These are phyloP conservation scores for Thinocorus orbignyianus DNA, from an alignment of 2,113 vertebrate genomes.

Conservation along the genomic window DNA sequence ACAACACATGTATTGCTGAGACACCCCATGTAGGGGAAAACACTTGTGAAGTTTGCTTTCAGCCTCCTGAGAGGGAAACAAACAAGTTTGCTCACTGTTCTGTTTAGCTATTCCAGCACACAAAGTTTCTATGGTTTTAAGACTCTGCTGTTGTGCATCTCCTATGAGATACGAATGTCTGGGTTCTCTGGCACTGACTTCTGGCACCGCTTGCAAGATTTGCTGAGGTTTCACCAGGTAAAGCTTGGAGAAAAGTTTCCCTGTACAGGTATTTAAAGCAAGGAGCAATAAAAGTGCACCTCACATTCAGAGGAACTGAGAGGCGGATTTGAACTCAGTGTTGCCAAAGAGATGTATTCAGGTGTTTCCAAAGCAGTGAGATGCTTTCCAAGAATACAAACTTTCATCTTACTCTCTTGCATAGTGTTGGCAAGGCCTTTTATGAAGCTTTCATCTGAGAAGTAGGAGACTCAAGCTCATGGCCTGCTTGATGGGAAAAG, in stretches of 20 bases:
- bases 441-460: background rate
- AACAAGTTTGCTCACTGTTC: constrained; percentile 29
- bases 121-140: constrained; percentile 5
- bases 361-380: background rate
- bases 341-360: background rate
- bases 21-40: background rate
- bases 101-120: constrained; percentile 36
- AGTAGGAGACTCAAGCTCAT: background rate
- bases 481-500: background rate
- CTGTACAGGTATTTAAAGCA: background rate
- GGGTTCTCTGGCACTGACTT: background rate
- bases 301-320: background rate
- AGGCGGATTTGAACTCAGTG: background rate
- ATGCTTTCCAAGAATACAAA: background rate
- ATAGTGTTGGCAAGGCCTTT: background rate
- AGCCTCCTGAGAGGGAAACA: constrained; percentile 42
- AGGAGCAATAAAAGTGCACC: background rate
- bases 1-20: constrained; percentile 34
- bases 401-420: background rate
- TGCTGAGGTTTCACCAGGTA: background rate
- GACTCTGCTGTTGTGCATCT: background rate
- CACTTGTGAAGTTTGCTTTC: constrained; percentile 42
- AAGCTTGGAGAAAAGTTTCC: background rate
- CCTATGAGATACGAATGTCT: background rate
- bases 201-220: background rate